Percentiles rank a stretch among this genome's conserved stretches.
These are phyloP conservation scores for Calidris pugnax DNA, from an alignment of 2,113 vertebrate species.

Conservation along the genomic window DNA sequence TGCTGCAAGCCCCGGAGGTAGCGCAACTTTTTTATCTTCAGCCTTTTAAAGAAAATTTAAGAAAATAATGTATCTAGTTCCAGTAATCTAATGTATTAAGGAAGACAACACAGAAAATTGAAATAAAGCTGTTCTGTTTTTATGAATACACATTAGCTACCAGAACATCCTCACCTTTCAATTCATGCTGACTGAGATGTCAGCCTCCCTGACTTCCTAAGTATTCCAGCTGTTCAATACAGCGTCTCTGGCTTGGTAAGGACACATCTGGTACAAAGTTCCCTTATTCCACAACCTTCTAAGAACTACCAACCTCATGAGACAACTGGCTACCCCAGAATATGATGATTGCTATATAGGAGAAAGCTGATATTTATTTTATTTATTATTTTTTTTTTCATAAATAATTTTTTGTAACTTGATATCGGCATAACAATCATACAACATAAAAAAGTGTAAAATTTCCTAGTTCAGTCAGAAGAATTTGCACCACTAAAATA, in stretches of 20 bases:
- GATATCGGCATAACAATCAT: background rate
- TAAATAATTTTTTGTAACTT: fast-evolving
- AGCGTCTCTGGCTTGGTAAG: background rate
- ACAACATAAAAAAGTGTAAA: background rate
- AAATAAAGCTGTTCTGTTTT: background rate
- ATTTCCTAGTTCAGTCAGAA: background rate
- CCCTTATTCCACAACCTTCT: background rate
- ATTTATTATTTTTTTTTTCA: background rate
- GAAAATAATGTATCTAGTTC: background rate
- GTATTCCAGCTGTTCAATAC: background rate
- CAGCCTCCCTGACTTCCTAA: background rate
- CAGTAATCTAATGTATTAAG: background rate
- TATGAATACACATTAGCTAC: background rate
- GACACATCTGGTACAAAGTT: background rate
- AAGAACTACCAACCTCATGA: background rate
- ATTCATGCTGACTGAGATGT: background rate
- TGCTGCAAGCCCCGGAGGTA: constrained; percentile 65
- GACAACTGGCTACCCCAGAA: background rate
- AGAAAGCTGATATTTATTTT: background rate
- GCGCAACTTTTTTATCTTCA: constrained; percentile 78
- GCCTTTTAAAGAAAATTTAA: constrained; percentile 65
- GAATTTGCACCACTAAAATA: background rate
- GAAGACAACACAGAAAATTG: background rate
- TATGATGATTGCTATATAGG: background rate
- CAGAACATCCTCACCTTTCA: background rate